phyloP scores from a whole-genome alignment of 64 coral and sea anemone species.

The Dendrophyllia cribrosa region DNA sequence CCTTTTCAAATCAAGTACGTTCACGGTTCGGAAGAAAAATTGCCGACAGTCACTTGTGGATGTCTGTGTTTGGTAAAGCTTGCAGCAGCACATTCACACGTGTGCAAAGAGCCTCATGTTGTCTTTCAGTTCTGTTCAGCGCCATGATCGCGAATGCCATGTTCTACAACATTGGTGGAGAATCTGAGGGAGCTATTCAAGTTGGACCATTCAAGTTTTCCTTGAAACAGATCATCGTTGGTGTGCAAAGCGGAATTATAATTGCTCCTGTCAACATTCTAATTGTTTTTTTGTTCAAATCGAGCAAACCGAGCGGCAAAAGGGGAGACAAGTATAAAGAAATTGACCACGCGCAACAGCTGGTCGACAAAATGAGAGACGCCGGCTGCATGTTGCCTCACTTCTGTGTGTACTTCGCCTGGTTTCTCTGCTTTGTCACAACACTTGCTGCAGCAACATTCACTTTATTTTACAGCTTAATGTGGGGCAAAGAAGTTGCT shows the following conservation, averaged over 20 bases:
- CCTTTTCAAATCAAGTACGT: slow-evolving; percentile 32
- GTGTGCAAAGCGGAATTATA: slow-evolving; percentile 83
- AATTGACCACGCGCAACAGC: background rate
- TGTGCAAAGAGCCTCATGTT: slow-evolving; percentile 74
- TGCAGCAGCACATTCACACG: slow-evolving; percentile 61
- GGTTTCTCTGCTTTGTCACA: slow-evolving; percentile 81
- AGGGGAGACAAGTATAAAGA: background rate
- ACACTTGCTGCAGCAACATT: slow-evolving; percentile 61
- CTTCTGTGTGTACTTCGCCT: slow-evolving; percentile 65
- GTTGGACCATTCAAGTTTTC: slow-evolving; percentile 77
- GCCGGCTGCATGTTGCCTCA: slow-evolving; percentile 48
- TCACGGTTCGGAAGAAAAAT: slow-evolving; percentile 48
- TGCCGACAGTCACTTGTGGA: slow-evolving; percentile 74
- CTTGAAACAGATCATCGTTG: slow-evolving; percentile 72
- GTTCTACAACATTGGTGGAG: slow-evolving; percentile 77
- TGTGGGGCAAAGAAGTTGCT: slow-evolving; percentile 81
- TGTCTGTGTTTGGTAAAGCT: slow-evolving; percentile 69
- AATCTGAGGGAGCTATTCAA: slow-evolving; percentile 40
- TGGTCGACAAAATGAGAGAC: slow-evolving; percentile 4
- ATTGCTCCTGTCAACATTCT: slow-evolving; percentile 79
- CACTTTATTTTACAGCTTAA: slow-evolving; percentile 83
- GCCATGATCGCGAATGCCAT: slow-evolving; percentile 83
- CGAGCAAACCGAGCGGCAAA: slow-evolving; percentile 13
- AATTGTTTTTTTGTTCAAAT: slow-evolving; percentile 60
- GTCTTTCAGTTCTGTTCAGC: slow-evolving; percentile 54